Conservation (phyloP, 2,888 invertebrate genomes). For the Drosophila helvetica region DNA sequence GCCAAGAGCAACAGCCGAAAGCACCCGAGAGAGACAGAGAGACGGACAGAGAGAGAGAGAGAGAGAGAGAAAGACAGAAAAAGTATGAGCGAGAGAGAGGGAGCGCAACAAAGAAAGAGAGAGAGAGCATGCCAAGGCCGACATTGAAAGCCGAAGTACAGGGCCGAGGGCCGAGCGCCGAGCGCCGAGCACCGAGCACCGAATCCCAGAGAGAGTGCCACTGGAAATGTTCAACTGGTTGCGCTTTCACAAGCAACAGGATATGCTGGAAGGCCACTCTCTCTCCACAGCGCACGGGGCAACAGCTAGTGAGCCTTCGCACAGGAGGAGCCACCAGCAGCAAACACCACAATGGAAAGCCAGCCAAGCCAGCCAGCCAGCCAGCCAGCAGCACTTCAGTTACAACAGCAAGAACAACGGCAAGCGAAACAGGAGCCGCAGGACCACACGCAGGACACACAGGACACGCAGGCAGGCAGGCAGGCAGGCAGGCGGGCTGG, state of each 20-base stretch:
- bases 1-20: slow-evolving; percentile 64
- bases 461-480: slow-evolving; percentile 8
- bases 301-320: slow-evolving; percentile 14
- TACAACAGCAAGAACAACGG: slow-evolving; percentile 15
- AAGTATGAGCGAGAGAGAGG: not conserved
- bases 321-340: slow-evolving; percentile 30
- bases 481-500: slow-evolving; percentile 2
- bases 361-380: not conserved
- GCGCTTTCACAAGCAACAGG: slow-evolving; percentile 76
- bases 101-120: slow-evolving; percentile 5
- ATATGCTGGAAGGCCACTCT: slow-evolving; percentile 69
- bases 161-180: slow-evolving; percentile 43
- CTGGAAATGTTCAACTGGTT: slow-evolving; percentile 78
- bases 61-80: slow-evolving; percentile 9
- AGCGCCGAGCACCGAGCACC: slow-evolving; percentile 38
- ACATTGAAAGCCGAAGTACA: slow-evolving; percentile 41
- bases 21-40: not conserved
- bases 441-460: slow-evolving; percentile 32
- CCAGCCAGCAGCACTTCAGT: not conserved
- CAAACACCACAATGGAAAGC: slow-evolving; percentile 1
- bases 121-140: slow-evolving; percentile 6
- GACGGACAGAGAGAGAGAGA: slow-evolving; percentile 1
- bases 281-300: slow-evolving; percentile 55
- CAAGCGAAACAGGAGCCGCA: slow-evolving; percentile 3
- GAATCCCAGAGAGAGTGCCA: slow-evolving; percentile 43